Evolutionary conservation across 2,888 invertebrate genomes (phyloP).

Genomic region (Cryptocephalus moraei): DNA sequence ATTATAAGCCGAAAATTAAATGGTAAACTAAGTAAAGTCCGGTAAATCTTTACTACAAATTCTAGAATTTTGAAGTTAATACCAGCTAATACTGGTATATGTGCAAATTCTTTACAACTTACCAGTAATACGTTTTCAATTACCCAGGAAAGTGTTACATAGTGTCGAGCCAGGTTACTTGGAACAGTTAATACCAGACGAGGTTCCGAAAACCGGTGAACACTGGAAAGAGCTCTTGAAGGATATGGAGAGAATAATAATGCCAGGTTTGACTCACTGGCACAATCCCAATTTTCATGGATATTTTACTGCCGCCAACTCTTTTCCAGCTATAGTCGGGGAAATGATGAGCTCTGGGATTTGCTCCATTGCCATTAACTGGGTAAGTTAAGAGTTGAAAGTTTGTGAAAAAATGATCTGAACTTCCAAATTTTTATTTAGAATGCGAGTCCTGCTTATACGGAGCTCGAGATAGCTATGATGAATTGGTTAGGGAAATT

Average conservation of each 20-base stretch:
- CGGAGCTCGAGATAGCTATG: slow-evolving; percentile 81
- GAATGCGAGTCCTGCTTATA: slow-evolving; percentile 52
- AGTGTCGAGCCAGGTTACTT: slow-evolving; percentile 81
- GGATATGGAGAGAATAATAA: slow-evolving; percentile 70
- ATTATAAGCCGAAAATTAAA: too few species aligned
- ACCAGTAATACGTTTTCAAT: background rate
- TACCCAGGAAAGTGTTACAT: slow-evolving; percentile 60
- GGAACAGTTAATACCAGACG: slow-evolving; percentile 58
- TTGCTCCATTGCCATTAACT: slow-evolving; percentile 4
- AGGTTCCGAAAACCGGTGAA: slow-evolving; percentile 71
- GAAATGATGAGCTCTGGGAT: slow-evolving; percentile 6
- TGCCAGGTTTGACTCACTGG: slow-evolving; percentile 61
- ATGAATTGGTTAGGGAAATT: slow-evolving; percentile 90
- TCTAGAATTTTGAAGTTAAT: too few species aligned
- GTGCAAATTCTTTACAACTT: too few species aligned
- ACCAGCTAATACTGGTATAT: too few species aligned
- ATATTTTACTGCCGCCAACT: slow-evolving; percentile 5
- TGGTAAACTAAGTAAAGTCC: too few species aligned
- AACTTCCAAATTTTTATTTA: background rate
- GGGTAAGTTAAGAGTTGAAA: background rate
- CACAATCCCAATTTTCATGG: slow-evolving; percentile 6
- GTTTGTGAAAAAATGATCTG: too few species aligned
- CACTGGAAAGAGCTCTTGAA: slow-evolving; percentile 67
- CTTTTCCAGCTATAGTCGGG: slow-evolving; percentile 6
- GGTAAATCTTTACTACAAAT: too few species aligned